phyloP scores from a whole-genome alignment of 2,888 invertebrate species.

The Encarsia formosa region DNA sequence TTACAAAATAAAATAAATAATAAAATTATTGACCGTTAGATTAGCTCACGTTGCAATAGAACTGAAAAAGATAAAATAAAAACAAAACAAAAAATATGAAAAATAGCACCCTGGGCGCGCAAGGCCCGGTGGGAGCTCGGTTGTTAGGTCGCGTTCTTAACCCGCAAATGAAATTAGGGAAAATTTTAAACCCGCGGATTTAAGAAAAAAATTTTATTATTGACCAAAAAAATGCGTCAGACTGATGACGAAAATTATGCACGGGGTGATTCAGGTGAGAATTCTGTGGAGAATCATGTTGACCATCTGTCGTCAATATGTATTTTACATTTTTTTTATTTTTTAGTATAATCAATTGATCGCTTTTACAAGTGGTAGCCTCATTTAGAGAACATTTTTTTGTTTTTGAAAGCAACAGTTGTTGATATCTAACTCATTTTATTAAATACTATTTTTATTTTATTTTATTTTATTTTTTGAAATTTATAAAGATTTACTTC shows the following conservation, averaged over 20 bases:
- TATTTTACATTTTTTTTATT: background rate
- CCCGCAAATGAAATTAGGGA: slow-evolving; percentile 37
- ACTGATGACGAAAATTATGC: slow-evolving; percentile 40
- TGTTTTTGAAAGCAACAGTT: no score
- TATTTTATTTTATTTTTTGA: no score
- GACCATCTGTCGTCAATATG: slow-evolving; percentile 28
- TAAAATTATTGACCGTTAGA: slow-evolving; percentile 11
- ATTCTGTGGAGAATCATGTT: slow-evolving; percentile 39
- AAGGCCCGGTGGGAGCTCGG: slow-evolving; percentile 48
- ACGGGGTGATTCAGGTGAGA: slow-evolving; percentile 49
- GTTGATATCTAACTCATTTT: no score
- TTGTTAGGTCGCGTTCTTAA: slow-evolving; percentile 49
- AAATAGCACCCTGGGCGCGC: slow-evolving; percentile 49
- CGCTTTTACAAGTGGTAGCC: no score
- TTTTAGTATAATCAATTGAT: background rate
- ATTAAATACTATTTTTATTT: background rate
- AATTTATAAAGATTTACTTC: no score
- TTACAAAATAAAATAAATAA: slow-evolving; percentile 8
- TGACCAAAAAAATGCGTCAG: slow-evolving; percentile 35
- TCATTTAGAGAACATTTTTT: no score
- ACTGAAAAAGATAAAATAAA: slow-evolving; percentile 6
- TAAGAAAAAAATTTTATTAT: slow-evolving; percentile 35
- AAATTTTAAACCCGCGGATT: slow-evolving; percentile 26
- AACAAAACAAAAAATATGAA: slow-evolving; percentile 5
- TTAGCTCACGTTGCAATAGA: slow-evolving; percentile 24